phyloP scores from a whole-genome alignment of 2,797 vertebrate species.

The Sternotherus odoratus region DNA sequence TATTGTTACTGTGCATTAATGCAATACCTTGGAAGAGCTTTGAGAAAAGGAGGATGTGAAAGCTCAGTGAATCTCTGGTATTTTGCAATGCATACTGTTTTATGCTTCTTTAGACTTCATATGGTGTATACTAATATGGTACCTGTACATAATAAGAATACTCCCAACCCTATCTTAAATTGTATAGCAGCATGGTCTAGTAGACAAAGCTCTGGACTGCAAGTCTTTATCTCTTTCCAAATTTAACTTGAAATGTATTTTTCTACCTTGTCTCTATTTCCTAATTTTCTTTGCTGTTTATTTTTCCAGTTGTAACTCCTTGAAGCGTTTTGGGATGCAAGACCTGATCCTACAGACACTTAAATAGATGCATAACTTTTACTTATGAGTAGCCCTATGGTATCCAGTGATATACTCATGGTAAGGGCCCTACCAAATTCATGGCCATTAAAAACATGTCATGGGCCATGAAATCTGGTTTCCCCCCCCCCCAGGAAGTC shows the following conservation, averaged over 20 bases:
- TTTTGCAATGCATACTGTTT: conserved; percentile 58
- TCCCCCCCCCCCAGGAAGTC: too few relatives aligned
- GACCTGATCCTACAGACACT: neutral
- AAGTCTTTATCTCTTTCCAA: neutral
- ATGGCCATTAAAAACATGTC: too few relatives aligned
- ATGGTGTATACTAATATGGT: conserved; percentile 16
- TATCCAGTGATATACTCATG: neutral
- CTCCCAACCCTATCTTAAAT: conserved; percentile 36
- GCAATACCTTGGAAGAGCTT: conserved; percentile 59
- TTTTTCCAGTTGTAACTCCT: neutral
- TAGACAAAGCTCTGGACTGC: neutral
- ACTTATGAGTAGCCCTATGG: neutral
- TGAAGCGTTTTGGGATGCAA: neutral
- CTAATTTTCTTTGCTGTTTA: neutral
- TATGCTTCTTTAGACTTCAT: neutral
- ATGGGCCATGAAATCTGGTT: too few relatives aligned
- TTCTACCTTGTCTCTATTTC: neutral
- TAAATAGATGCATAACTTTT: neutral
- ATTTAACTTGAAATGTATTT: neutral
- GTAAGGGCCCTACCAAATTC: too few relatives aligned
- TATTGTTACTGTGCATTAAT: conserved; percentile 75
- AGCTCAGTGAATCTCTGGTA: conserved; percentile 55
- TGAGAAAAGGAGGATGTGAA: conserved; percentile 42
- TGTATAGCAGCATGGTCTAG: neutral
- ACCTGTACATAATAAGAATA: conserved; percentile 46